Percentiles rank a stretch among this genome's conserved stretches.
phyloP scores from a whole-genome alignment of 2,888 invertebrate genomes.

The Lasioglossum pauxillum region DNA sequence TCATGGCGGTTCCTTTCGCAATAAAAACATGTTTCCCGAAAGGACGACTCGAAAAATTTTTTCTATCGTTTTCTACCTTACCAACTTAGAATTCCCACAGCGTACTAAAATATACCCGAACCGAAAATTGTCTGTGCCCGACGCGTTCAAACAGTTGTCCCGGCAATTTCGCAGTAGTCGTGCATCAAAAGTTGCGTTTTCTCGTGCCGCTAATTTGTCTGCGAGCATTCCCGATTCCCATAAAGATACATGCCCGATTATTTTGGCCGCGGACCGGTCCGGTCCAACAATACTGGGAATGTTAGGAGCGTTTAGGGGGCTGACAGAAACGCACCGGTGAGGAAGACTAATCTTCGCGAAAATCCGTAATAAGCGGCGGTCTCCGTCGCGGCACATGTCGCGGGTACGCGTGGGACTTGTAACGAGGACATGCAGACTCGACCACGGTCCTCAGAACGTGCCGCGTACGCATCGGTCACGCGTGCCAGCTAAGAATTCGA shows the following conservation, averaged over 20 bases:
- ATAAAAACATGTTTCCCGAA: too few relatives aligned
- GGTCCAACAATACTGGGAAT: constrained; percentile 29
- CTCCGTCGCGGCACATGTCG: constrained; percentile 60
- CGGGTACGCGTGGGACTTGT: constrained; percentile 58
- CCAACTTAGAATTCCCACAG: neutral
- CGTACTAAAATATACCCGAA: neutral
- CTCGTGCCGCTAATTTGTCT: neutral
- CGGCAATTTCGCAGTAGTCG: neutral
- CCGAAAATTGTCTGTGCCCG: neutral
- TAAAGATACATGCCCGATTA: constrained; percentile 14
- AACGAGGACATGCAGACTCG: constrained; percentile 61
- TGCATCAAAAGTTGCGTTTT: neutral
- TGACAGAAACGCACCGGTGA: constrained; percentile 46
- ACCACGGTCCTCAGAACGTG: constrained; percentile 72
- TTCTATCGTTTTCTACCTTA: too few relatives aligned
- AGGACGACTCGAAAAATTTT: too few relatives aligned
- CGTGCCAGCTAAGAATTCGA: constrained; percentile 78
- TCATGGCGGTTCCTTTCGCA: too few relatives aligned
- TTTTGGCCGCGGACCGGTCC: constrained; percentile 14
- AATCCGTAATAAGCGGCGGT: constrained; percentile 49
- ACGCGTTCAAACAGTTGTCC: neutral
- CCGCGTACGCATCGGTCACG: constrained; percentile 76
- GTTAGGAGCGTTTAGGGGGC: constrained; percentile 36
- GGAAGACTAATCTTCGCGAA: constrained; percentile 37
- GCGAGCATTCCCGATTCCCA: neutral